Percentiles rank a stretch among this genome's conserved stretches.
Evolutionary conservation across 2,888 invertebrate genomes (phyloP).

Genomic region (Tetranychus piercei): DNA sequence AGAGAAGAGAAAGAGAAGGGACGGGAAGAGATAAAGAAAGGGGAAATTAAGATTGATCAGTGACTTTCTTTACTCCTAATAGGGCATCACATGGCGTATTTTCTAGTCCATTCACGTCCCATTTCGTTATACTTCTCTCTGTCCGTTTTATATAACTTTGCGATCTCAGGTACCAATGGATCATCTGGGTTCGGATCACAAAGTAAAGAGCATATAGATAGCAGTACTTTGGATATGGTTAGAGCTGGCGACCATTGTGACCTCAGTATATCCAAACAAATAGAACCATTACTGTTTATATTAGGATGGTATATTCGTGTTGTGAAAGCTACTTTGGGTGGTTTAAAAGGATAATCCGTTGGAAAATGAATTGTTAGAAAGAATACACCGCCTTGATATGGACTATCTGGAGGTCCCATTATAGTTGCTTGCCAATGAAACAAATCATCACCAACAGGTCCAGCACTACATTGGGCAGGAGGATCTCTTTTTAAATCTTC

Average conservation of each 20-base stretch:
- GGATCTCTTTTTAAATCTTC: constrained; percentile 99
- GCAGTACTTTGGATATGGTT: constrained; percentile 51
- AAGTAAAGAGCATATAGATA: constrained; percentile 99
- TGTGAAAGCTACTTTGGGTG: constrained; percentile 15
- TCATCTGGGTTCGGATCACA: constrained; percentile 99
- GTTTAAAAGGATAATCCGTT: constrained; percentile 96
- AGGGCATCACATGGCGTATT: constrained; percentile 32
- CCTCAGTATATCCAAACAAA: constrained; percentile 92
- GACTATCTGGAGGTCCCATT: constrained; percentile 99
- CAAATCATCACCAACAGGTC: constrained; percentile 98
- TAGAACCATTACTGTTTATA: constrained; percentile 63
- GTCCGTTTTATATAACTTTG: constrained; percentile 99
- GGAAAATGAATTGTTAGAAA: constrained; percentile 99
- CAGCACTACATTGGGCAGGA: constrained; percentile 99
- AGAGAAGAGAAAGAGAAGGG: background rate
- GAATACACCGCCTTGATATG: constrained; percentile 98
- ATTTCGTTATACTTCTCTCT: constrained; percentile 98
- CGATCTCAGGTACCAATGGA: constrained; percentile 99
- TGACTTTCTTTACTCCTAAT: background rate
- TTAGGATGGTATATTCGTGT: constrained; percentile 15
- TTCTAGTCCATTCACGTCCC: constrained; percentile 99
- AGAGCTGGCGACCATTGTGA: constrained; percentile 23
- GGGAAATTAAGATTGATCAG: background rate
- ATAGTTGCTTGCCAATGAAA: constrained; percentile 99
- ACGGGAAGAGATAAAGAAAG: background rate